These are phyloP conservation scores for Coluber constrictor DNA, from an alignment of 2,797 vertebrate genomes.

Conservation along the genomic window DNA sequence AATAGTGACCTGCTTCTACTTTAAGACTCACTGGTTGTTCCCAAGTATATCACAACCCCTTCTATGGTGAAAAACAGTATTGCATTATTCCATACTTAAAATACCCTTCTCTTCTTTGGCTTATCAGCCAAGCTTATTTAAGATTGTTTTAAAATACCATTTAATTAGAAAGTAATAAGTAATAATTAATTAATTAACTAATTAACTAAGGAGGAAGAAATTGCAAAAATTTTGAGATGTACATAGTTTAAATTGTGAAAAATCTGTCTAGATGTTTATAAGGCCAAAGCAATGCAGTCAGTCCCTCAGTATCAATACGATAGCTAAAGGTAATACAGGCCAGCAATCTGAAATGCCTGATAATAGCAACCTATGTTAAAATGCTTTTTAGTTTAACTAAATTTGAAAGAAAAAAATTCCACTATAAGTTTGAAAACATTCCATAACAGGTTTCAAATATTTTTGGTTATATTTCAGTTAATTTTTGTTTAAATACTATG, in stretches of 20 bases:
- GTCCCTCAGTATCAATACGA: conserved; percentile 21
- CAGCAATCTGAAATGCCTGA: not conserved
- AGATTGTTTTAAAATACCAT: not conserved
- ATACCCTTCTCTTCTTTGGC: not conserved
- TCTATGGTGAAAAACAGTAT: not conserved
- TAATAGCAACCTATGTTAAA: not conserved
- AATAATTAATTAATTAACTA: conserved; percentile 15
- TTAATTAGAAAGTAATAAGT: conserved; percentile 40
- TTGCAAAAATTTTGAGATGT: conserved; percentile 56
- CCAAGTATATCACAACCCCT: not conserved
- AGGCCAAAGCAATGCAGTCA: conserved; percentile 55
- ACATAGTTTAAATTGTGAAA: conserved; percentile 63
- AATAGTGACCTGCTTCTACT: not conserved
- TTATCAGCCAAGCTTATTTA: not conserved
- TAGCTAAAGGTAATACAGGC: not conserved
- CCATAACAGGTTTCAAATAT: not conserved
- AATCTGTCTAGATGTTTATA: conserved; percentile 49
- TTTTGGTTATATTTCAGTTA: not conserved
- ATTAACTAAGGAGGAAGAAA: conserved; percentile 61
- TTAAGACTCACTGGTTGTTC: not conserved
- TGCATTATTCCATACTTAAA: not conserved
- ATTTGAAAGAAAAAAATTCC: conserved; percentile 53
- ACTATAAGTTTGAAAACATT: not conserved
- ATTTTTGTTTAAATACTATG: not conserved
- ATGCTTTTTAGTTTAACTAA: not conserved